phyloP scores from a whole-genome alignment of 2,888 invertebrate species.

The Polyommatus icarus region DNA sequence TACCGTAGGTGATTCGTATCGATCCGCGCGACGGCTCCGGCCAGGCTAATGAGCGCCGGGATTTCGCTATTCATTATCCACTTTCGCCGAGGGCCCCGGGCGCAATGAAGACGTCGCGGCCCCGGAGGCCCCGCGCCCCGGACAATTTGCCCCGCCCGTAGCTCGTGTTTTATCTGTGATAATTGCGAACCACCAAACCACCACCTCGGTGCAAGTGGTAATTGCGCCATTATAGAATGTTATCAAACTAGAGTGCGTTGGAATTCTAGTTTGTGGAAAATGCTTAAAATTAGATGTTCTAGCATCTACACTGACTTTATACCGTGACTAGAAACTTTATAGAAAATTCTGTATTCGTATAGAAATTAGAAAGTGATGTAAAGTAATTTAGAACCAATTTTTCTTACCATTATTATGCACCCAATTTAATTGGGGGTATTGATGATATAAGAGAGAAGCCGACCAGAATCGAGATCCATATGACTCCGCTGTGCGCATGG shows the following conservation, averaged over 20 bases:
- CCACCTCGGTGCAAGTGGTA: conserved; percentile 68
- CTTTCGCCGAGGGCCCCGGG: conserved; percentile 70
- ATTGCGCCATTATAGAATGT: conserved; percentile 64
- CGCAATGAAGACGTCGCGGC: conserved; percentile 72
- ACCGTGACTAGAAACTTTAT: neutral
- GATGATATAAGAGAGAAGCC: no score
- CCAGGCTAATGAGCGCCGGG: conserved; percentile 75
- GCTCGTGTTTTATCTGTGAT: conserved; percentile 71
- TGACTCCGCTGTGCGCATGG: no score
- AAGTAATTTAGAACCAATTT: no score
- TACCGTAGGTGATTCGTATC: conserved; percentile 76
- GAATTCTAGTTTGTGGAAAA: neutral
- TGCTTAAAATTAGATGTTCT: neutral
- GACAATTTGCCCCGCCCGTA: conserved; percentile 70
- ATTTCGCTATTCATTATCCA: conserved; percentile 78
- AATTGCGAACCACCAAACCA: conserved; percentile 67
- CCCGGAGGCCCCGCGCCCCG: conserved; percentile 52
- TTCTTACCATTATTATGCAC: no score
- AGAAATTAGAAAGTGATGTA: no score
- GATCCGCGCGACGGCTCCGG: conserved; percentile 66
- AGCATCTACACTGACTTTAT: neutral
- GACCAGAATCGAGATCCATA: no score
- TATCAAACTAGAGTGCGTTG: conserved; percentile 14
- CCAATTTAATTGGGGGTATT: no score
- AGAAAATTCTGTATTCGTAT: no score